phyloP scores from a whole-genome alignment of 2,113 vertebrate species.

The Tychaedon coryphoeus region DNA sequence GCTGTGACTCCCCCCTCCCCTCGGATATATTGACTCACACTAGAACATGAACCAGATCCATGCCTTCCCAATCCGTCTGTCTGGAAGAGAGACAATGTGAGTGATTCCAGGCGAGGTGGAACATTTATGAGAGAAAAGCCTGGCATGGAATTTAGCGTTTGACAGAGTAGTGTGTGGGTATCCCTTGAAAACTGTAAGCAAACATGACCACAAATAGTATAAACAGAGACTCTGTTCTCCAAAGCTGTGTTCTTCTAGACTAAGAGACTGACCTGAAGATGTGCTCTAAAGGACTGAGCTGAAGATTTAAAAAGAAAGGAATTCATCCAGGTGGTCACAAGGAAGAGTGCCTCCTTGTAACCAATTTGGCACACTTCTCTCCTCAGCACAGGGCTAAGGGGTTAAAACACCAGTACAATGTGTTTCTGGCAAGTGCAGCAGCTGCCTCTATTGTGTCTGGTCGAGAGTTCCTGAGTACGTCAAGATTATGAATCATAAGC shows the following conservation, averaged over 20 bases:
- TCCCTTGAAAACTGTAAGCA: not conserved
- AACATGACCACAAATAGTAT: not conserved
- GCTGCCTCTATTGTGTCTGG: not conserved
- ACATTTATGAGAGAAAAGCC: not conserved
- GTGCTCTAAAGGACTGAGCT: not conserved
- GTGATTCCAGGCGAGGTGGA: not conserved
- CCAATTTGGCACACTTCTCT: not conserved
- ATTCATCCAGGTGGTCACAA: not conserved
- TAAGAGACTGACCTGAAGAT: not conserved
- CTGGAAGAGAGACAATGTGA: not conserved
- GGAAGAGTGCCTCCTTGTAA: not conserved
- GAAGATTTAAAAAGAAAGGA: not conserved
- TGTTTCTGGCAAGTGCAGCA: not conserved
- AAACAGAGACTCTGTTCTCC: not conserved
- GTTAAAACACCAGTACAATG: not conserved
- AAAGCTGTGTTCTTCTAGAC: not conserved
- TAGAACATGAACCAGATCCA: not conserved
- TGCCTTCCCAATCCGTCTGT: accelerated
- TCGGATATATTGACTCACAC: not conserved
- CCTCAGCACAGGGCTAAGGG: not conserved
- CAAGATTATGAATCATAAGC: not conserved
- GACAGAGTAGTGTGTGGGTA: not conserved
- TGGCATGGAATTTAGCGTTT: not conserved
- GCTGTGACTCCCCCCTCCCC: not conserved
- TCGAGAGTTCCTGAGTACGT: not conserved